Evolutionary conservation across 2,888 invertebrate genomes (phyloP).

Genomic region (Acanthoscelides obtectus): DNA sequence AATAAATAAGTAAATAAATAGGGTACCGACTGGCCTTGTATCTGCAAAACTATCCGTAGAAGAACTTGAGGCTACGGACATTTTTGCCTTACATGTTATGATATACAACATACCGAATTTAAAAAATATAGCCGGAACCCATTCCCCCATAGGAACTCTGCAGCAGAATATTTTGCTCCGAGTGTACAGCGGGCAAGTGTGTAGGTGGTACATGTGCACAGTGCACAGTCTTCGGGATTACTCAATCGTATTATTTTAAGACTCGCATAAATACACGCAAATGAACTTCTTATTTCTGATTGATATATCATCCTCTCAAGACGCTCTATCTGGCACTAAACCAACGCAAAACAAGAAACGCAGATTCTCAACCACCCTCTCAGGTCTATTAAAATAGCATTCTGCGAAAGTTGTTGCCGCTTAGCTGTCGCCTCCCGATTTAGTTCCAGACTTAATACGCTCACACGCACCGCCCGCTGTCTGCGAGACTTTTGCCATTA

Average conservation of each 20-base stretch:
- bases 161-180: no score
- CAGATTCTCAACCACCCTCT: background rate
- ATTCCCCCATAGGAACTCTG: no score
- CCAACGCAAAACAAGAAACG: background rate
- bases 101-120: no score
- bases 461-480: background rate
- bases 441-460: background rate
- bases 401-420: background rate
- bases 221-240: background rate
- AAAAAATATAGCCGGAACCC: no score
- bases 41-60: no score
- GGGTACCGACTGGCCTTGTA: no score
- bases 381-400: background rate
- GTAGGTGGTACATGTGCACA: no score
- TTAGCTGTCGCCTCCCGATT: background rate
- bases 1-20: no score
- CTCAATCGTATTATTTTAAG: background rate
- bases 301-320: background rate
- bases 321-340: background rate
- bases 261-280: background rate
- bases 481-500: background rate
- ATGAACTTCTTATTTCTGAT: background rate
- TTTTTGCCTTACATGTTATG: no score
- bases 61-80: no score
- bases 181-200: no score